A percentile compares a stretch with the other conserved stretches of the same genome.
phyloP scores from a whole-genome alignment of 2,888 invertebrate species.

The Griposia aprilina region DNA sequence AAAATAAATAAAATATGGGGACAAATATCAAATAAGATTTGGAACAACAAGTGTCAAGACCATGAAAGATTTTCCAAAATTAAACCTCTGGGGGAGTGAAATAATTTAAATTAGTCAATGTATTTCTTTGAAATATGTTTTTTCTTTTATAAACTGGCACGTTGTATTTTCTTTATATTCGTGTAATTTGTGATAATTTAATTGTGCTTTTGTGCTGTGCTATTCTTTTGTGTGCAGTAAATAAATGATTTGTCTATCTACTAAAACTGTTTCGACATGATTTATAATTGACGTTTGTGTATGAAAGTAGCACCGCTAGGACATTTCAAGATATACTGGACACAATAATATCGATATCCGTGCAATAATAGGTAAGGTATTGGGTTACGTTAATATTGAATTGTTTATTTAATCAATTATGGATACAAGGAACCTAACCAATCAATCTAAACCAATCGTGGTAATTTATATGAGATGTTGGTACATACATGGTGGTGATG shows the following conservation, averaged over 20 bases:
- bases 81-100: neutral
- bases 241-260: neutral
- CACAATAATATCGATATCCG: no score
- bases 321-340: neutral
- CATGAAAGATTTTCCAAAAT: neutral
- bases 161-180: no score
- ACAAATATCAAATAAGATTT: neutral
- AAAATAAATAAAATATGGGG: neutral
- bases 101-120: neutral
- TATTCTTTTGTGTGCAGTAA: neutral
- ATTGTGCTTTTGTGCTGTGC: neutral
- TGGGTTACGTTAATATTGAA: constrained; percentile 7
- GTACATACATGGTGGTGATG: no score
- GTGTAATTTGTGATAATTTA: neutral
- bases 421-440: constrained; percentile 15
- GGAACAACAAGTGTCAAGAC: neutral
- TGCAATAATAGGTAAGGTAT: neutral
- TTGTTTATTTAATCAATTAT: constrained; percentile 7
- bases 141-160: neutral
- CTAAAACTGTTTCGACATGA: neutral
- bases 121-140: neutral
- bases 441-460: constrained; percentile 12
- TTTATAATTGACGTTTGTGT: neutral
- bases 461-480: neutral
- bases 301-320: neutral